These are phyloP conservation scores for Enteromius viviparus DNA, from an alignment of 2,797 vertebrate species.

Conservation along the genomic window DNA sequence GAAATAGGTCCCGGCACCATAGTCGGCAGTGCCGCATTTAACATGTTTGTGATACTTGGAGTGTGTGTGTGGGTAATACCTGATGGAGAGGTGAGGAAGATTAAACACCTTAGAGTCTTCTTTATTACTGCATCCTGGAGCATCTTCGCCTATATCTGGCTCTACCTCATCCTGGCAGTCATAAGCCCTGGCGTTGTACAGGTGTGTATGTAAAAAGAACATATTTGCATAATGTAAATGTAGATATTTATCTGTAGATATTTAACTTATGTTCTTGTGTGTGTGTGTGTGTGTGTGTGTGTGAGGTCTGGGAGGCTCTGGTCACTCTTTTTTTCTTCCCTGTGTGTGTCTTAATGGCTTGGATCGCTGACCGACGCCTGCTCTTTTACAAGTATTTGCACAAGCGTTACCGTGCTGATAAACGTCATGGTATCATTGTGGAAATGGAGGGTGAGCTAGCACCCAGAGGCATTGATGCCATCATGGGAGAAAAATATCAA, in stretches of 20 bases:
- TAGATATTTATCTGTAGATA: neutral
- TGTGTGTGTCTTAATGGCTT: conserved; percentile 90
- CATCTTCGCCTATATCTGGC: conserved; percentile 95
- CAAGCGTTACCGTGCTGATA: conserved; percentile 91
- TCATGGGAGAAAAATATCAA: conserved; percentile 75
- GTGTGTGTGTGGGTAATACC: conserved; percentile 91
- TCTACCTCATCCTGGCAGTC: conserved; percentile 92
- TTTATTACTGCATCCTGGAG: conserved; percentile 93
- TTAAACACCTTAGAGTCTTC: conserved; percentile 93
- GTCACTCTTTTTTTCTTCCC: conserved; percentile 93
- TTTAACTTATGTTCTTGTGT: neutral
- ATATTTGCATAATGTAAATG: neutral
- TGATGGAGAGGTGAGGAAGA: conserved; percentile 85
- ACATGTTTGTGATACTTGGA: conserved; percentile 96
- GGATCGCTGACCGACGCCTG: conserved; percentile 91
- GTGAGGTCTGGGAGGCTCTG: conserved; percentile 89
- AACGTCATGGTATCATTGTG: conserved; percentile 92
- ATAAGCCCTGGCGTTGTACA: conserved; percentile 91
- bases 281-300: conserved; percentile 37
- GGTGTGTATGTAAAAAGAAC: conserved; percentile 44
- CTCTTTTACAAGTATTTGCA: conserved; percentile 96
- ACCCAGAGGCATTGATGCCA: conserved; percentile 83
- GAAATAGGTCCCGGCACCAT: conserved; percentile 92
- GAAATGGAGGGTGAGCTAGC: conserved; percentile 87
- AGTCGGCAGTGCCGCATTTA: conserved; percentile 95